Conservation (phyloP, 1,140 invertebrate genomes). For the Drosophila ambigua region DNA sequence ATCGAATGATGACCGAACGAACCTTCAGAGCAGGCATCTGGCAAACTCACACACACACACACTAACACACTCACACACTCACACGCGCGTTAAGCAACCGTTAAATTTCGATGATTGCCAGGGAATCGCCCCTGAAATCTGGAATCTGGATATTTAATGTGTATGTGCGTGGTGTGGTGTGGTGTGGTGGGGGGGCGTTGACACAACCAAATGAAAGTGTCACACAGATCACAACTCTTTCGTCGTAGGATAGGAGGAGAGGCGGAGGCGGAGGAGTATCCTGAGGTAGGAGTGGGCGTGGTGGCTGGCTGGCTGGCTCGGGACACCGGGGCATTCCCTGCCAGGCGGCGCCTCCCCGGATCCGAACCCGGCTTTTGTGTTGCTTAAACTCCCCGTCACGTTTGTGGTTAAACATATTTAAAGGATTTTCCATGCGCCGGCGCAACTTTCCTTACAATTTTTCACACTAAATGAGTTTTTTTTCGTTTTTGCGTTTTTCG, state of each 20-base stretch:
- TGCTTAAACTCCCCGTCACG: slow-evolving; percentile 66
- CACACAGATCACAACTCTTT: slow-evolving; percentile 71
- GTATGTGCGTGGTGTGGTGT: not conserved
- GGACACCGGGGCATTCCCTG: slow-evolving; percentile 23
- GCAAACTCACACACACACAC: slow-evolving; percentile 21
- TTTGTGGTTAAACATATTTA: slow-evolving; percentile 76
- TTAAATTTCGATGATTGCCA: slow-evolving; percentile 53
- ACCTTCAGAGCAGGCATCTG: slow-evolving; percentile 52
- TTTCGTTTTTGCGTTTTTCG: not conserved
- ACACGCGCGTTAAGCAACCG: slow-evolving; percentile 53
- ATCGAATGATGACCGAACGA: slow-evolving; percentile 47
- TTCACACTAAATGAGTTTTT: slow-evolving; percentile 41
- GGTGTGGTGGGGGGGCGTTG: slow-evolving; percentile 57
- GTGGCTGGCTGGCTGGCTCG: no score
- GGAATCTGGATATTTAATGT: not conserved
- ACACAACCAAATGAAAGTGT: slow-evolving; percentile 72
- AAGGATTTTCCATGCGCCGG: slow-evolving; percentile 76
- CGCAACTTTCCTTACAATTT: slow-evolving; percentile 48
- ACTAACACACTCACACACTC: not conserved
- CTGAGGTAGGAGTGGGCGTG: slow-evolving; percentile 9
- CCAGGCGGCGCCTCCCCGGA: slow-evolving; percentile 32
- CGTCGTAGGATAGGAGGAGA: slow-evolving; percentile 4
- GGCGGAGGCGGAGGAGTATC: slow-evolving; percentile 2
- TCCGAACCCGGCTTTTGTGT: slow-evolving; percentile 25
- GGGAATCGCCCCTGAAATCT: no score